Evolutionary conservation across 2,888 invertebrate species (phyloP), one percentile per base, ranked within the genome.

Genomic region (Marasmarcha lunaedactyla): DNA sequence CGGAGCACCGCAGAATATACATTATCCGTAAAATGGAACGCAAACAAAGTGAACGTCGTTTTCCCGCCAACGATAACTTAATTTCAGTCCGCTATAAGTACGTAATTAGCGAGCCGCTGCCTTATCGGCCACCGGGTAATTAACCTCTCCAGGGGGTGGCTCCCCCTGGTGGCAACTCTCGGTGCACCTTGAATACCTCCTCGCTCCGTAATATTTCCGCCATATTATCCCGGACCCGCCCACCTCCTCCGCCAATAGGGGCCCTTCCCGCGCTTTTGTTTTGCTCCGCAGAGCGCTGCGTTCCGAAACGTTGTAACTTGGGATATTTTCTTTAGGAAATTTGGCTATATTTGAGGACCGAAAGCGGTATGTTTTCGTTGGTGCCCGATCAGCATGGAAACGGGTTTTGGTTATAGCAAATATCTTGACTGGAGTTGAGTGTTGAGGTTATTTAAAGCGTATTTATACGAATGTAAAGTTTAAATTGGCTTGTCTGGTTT

Each of bases 31-130:
- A 79, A 78, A 78, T 74, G 78, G 76, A 76, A 78, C 70, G 77
- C 78, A 79, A 79, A 81, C 78, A 81, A 79, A 79, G 76, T 72
- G 77, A 77, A 59, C 76, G 77, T 76, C 78, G 77, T 70, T 76
- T 71, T 66, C 71, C 71, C 67, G 71, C 71, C 73, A 69, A 71
- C 81, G 78, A 83, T 83, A 83, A 83, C 79, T 78, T 83, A 83
- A 81, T 83, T 81, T 79, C 79, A 71, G 79, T 71, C 78, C 71
- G 76, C 81, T 78, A 77, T 83, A 83, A 83, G 83, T 83, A 79
- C 76, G 78, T 83, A 81, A 81, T 83, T 83, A 83, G 83, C 81
- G 78, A 68, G 76, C 81, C 79, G 69, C 72, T 83, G 79, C 79
- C 83, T 83, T 81, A 83, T 83, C 81, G 76, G 77, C 78, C 69